These are phyloP conservation scores for Argentina silus DNA, from an alignment of 2,797 vertebrate genomes.

Conservation along the genomic window DNA sequence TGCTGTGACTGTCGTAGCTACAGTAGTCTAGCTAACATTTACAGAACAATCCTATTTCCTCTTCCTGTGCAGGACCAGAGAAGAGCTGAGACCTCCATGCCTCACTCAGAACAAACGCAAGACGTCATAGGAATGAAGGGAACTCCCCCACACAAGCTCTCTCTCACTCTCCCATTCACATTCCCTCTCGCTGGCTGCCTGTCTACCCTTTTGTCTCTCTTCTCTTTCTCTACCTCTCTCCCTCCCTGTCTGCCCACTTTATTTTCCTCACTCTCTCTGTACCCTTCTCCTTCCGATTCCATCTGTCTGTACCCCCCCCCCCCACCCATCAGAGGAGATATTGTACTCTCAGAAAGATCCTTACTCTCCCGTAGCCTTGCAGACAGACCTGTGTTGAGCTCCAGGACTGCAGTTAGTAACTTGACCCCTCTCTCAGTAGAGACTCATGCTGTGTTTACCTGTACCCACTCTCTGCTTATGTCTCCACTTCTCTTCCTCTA, in stretches of 20 bases:
- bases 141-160: background rate
- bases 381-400: too few species aligned
- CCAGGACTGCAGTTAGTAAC: too few species aligned
- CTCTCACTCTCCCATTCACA: background rate
- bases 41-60: background rate
- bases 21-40: background rate
- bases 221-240: background rate
- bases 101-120: background rate
- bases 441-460: too few species aligned
- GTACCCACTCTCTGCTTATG: too few species aligned
- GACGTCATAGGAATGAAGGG: background rate
- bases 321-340: too few species aligned
- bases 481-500: too few species aligned
- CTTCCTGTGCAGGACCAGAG: background rate
- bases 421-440: too few species aligned
- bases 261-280: background rate
- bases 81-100: background rate
- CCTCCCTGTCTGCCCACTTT: background rate
- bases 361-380: too few species aligned
- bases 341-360: too few species aligned
- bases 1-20: background rate
- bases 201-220: background rate
- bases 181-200: background rate
- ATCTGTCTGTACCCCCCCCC: too few species aligned
- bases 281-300: background rate